Evolutionary conservation across 2,113 vertebrate species (phyloP), one percentile per base, ranked within the genome.

Genomic region (Halcyon malimbica): DNA sequence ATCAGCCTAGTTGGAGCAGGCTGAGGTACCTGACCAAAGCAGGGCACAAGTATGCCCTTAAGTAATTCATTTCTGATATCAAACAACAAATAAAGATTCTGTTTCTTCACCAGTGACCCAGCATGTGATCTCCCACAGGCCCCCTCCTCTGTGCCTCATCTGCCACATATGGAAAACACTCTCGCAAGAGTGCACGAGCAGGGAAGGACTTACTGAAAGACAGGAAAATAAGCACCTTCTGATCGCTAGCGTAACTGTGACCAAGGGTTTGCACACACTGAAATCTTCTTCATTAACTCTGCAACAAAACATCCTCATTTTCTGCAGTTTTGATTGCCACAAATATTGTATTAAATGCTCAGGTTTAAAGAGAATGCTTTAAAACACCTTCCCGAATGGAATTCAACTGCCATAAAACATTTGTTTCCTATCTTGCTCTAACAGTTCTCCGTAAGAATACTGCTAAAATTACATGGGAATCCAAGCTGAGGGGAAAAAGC

Each of bases 251-350:
- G 0, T 59, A 94, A 86, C 86, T 81, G 78, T 2, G 6, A 83
- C 65, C 3, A 1, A 84, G 42, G 73, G 68, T 87, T 93, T 92
- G 79, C 60, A 83, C 33, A 81, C 62, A 53, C 37, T 56, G 63
- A 87, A 95, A 91, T 83, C 77, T 73, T 95, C 51, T 89, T 93
- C 79, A 88, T 96, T 91, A 93, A 90, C 87, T 89, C 87, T 26
- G 44, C 71, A 85, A 96, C 70, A 87, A 96, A 77, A 68, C 63
- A 35, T 85, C 37, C 64, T 88, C 44, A 51, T 91, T 85, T 96
- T 69, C 85, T 63, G 33, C 24, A 4, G 62, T 94, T 93, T 74
- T 83, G 82, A 93, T 73, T 94, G 93, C 82, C 57, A 59, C 82
- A 95, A 96, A 85, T 88, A 90, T 4, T 3, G 1, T 65, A 65